These are phyloP conservation scores for Psilopsiagon aymara DNA, from an alignment of 2,113 vertebrate species.

Conservation along the genomic window DNA sequence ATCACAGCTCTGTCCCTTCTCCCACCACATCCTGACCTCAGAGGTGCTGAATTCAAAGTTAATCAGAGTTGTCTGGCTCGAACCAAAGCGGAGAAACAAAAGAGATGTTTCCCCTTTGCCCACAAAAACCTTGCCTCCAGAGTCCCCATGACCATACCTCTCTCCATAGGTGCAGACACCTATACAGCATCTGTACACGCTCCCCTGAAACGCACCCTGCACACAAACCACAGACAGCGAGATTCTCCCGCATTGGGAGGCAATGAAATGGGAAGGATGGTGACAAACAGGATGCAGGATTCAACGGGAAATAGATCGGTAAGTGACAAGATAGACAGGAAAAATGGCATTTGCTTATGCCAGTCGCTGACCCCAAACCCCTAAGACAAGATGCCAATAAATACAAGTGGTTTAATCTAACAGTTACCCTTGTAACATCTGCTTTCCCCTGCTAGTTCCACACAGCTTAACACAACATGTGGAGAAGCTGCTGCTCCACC, in stretches of 20 bases:
- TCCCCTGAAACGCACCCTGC: neutral
- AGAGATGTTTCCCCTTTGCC: neutral
- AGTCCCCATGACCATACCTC: neutral
- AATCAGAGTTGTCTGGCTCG: rapidly evolving
- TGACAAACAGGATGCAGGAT: neutral
- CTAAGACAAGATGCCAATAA: neutral
- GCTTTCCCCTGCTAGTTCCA: neutral
- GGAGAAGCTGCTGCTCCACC: neutral
- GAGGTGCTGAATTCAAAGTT: neutral
- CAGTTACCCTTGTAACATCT: neutral
- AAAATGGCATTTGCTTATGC: neutral
- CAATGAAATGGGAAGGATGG: neutral
- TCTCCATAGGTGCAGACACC: rapidly evolving
- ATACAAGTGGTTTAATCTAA: neutral
- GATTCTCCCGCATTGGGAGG: neutral
- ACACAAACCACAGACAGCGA: neutral
- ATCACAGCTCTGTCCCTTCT: neutral
- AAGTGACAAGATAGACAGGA: neutral
- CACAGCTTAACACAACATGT: rapidly evolving
- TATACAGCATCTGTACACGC: neutral
- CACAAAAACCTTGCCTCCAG: neutral
- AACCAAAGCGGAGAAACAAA: neutral
- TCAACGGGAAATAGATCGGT: neutral
- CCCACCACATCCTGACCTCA: neutral
- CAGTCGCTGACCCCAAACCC: neutral